Percentiles rank a stretch among this genome's conserved stretches.
phyloP scores from a whole-genome alignment of 2,888 invertebrate genomes.

The Mesorhabditis spiculigera region DNA sequence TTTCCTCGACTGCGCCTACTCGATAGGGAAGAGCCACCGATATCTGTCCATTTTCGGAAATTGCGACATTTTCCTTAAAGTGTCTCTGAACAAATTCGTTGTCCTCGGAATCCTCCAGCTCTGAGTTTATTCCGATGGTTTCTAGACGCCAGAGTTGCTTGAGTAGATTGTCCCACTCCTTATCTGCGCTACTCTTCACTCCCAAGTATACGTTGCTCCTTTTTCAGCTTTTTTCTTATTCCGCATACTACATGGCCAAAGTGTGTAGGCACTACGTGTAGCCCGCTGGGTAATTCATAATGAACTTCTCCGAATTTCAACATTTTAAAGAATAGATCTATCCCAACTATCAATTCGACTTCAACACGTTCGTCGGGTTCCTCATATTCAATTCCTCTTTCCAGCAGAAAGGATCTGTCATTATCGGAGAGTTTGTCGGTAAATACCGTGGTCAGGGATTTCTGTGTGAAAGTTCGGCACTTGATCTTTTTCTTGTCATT shows the following conservation, averaged over 20 bases:
- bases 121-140: slow-evolving; percentile 8
- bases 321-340: too few relatives aligned
- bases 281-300: too few relatives aligned
- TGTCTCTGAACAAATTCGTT: neutral
- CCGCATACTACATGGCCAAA: too few relatives aligned
- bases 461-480: neutral
- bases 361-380: too few relatives aligned
- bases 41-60: slow-evolving; percentile 11
- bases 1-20: slow-evolving; percentile 4
- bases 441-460: neutral
- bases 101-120: neutral
- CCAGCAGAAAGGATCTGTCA: neutral
- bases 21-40: slow-evolving; percentile 10
- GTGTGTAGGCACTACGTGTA: too few relatives aligned
- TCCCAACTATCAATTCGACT: too few relatives aligned
- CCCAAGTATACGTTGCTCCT: too few relatives aligned
- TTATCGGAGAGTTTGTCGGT: neutral
- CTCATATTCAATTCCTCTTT: neutral
- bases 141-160: slow-evolving; percentile 9
- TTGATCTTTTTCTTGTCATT: neutral
- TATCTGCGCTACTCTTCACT: too few relatives aligned
- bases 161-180: neutral
- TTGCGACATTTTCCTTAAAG: neutral
- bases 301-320: too few relatives aligned
- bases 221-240: too few relatives aligned